Conservation (phyloP, 1,140 invertebrate species). For the Dufourea novaeangliae region DNA sequence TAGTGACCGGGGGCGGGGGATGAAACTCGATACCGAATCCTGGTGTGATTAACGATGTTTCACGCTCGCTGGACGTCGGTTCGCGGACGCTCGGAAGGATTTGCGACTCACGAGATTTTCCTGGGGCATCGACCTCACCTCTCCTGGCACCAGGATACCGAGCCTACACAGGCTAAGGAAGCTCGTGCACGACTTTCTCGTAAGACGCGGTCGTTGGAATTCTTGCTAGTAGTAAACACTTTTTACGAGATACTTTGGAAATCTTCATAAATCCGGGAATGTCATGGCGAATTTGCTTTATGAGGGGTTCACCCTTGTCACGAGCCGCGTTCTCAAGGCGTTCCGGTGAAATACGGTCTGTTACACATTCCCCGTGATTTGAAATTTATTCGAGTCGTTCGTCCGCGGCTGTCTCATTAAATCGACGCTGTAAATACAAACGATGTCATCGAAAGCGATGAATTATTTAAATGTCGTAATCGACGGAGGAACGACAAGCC, state of each 20-base stretch:
- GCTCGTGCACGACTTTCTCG: conserved; percentile 61
- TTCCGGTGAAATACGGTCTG: conserved; percentile 10
- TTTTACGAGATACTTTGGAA: conserved; percentile 63
- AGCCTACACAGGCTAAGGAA: conserved; percentile 44
- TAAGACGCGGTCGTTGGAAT: conserved; percentile 56
- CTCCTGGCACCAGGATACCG: conserved; percentile 43
- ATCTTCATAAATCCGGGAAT: conserved; percentile 61
- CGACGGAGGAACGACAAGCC: too few relatives aligned
- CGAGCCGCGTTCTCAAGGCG: conserved; percentile 28
- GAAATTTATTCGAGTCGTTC: conserved; percentile 10
- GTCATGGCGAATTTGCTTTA: conserved; percentile 57
- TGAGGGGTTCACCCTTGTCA: conserved; percentile 20
- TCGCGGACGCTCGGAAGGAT: conserved; percentile 71
- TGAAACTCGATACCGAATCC: conserved; percentile 81
- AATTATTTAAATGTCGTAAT: conserved; percentile 14
- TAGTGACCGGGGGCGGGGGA: conserved; percentile 59
- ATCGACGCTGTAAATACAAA: background rate
- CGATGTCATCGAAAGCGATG: background rate
- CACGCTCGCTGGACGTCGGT: conserved; percentile 74
- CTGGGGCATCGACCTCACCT: conserved; percentile 72
- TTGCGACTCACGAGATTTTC: conserved; percentile 77
- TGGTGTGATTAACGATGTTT: conserved; percentile 78
- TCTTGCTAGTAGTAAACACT: conserved; percentile 57
- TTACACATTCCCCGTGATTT: conserved; percentile 12
- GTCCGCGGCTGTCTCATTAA: conserved; percentile 16